A percentile compares a stretch with the other conserved stretches of the same genome.
These are phyloP conservation scores for Zaprionus lachaisei DNA, from an alignment of 1,140 invertebrate species.

Conservation along the genomic window DNA sequence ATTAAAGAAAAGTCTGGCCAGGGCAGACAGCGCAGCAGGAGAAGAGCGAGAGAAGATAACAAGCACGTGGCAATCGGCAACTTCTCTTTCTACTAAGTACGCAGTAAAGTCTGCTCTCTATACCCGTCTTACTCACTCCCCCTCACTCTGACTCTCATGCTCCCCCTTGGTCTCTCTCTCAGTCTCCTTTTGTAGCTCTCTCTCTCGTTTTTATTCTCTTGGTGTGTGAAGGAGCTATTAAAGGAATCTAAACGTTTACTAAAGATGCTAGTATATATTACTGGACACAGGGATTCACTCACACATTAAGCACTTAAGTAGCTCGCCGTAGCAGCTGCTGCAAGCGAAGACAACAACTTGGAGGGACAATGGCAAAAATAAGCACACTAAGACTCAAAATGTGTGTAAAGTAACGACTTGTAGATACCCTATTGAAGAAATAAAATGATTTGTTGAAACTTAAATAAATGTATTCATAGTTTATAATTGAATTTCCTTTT, in stretches of 20 bases:
- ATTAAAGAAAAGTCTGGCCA: slow-evolving; percentile 76
- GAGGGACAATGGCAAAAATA: slow-evolving; percentile 7
- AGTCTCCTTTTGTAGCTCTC: background rate
- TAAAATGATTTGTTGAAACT: background rate
- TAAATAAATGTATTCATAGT: no score
- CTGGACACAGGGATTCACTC: slow-evolving; percentile 26
- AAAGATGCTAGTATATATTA: slow-evolving; percentile 74
- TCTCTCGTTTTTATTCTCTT: background rate
- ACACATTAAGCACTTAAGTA: slow-evolving; percentile 38
- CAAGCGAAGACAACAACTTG: slow-evolving; percentile 23
- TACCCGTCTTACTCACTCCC: background rate
- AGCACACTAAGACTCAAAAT: background rate
- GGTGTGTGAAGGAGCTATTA: slow-evolving; percentile 63
- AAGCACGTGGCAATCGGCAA: slow-evolving; percentile 47
- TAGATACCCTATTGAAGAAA: background rate
- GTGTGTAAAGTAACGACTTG: background rate
- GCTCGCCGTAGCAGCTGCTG: slow-evolving; percentile 47
- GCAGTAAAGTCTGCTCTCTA: background rate
- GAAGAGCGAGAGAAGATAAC: slow-evolving; percentile 37
- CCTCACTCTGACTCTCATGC: background rate
- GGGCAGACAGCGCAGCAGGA: slow-evolving; percentile 21
- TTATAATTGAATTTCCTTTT: no score
- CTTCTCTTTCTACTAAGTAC: slow-evolving; percentile 19
- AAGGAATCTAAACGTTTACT: slow-evolving; percentile 78
- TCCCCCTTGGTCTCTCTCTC: background rate